Evolutionary conservation across 2,888 invertebrate genomes (phyloP).

Genomic region (Pollenia labialis): DNA sequence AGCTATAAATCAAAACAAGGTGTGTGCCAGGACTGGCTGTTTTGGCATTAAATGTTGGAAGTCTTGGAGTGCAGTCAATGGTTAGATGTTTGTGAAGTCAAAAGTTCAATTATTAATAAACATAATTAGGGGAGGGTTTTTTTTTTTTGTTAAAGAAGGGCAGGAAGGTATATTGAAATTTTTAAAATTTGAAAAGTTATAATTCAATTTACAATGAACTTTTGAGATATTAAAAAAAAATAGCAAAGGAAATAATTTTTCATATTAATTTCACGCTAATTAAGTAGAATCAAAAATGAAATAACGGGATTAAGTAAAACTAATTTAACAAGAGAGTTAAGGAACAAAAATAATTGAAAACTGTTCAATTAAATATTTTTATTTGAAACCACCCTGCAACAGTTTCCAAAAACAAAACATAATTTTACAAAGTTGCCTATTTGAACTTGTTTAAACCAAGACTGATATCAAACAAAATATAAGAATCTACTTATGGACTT

Average conservation of each 20-base stretch:
- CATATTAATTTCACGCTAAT: background rate
- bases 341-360: too few species aligned
- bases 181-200: background rate
- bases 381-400: too few species aligned
- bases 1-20: constrained; percentile 68
- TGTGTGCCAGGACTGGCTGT: constrained; percentile 8
- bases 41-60: background rate
- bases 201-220: constrained; percentile 4
- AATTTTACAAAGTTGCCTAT: too few species aligned
- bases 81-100: constrained; percentile 15
- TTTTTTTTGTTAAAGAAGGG: background rate
- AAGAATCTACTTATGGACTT: too few species aligned
- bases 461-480: too few species aligned
- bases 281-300: background rate
- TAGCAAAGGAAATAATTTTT: too few species aligned
- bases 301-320: too few species aligned
- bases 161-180: background rate
- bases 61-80: constrained; percentile 13
- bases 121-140: background rate
- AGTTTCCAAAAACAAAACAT: too few species aligned
- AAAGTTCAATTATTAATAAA: constrained; percentile 26
- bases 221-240: background rate
- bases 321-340: too few species aligned
- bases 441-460: too few species aligned
- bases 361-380: too few species aligned